phyloP scores from a whole-genome alignment of 2,797 vertebrate genomes.

The Adelosebastes latens region DNA sequence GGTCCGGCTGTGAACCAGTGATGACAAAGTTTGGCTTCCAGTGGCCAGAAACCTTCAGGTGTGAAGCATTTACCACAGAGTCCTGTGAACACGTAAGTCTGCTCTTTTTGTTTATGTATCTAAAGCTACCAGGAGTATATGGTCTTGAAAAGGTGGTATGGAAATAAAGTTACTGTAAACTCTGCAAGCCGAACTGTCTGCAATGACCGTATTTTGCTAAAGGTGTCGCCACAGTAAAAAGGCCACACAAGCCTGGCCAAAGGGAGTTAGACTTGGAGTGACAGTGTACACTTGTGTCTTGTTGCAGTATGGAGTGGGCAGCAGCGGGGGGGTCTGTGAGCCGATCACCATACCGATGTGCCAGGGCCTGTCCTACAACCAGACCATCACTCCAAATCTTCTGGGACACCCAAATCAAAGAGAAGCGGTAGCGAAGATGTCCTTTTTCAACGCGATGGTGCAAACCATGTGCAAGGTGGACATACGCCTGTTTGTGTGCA shows the following conservation, averaged over 20 bases:
- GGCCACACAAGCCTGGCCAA: not conserved
- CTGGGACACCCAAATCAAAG: constrained; percentile 71
- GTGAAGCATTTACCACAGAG: constrained; percentile 48
- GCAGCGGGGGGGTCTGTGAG: constrained; percentile 63
- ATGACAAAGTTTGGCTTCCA: constrained; percentile 34
- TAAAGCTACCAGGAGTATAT: no score
- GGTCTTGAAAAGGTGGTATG: not conserved
- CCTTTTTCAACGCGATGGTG: constrained; percentile 68
- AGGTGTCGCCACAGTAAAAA: not conserved
- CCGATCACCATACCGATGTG: constrained; percentile 72
- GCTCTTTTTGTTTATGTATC: not conserved
- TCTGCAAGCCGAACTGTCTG: not conserved
- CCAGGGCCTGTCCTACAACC: constrained; percentile 69
- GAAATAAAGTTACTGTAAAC: not conserved
- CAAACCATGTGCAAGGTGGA: constrained; percentile 47
- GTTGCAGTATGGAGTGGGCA: constrained; percentile 63
- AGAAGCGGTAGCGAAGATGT: constrained; percentile 67
- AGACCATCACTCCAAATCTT: constrained; percentile 69
- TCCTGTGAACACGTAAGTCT: constrained; percentile 58
- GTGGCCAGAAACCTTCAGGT: constrained; percentile 52
- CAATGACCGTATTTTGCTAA: not conserved
- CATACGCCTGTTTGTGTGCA: constrained; percentile 69
- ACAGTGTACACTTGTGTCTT: not conserved
- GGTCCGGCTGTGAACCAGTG: constrained; percentile 34
- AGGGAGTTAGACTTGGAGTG: not conserved